phyloP scores from a whole-genome alignment of 2,113 vertebrate species.

The Mesoclemmys tuberculata region DNA sequence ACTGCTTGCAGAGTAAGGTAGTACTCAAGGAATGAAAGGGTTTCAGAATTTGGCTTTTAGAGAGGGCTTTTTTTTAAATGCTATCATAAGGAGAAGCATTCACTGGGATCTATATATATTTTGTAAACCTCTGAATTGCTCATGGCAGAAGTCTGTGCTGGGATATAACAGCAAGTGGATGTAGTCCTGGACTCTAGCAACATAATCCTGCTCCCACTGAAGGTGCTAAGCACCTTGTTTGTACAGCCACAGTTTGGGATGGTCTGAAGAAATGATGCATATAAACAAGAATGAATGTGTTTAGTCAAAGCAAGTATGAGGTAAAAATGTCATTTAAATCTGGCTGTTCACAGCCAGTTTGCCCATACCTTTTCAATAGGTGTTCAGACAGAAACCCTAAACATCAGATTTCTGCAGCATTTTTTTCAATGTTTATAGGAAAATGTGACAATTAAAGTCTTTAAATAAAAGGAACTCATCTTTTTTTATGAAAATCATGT shows the following conservation, averaged over 20 bases:
- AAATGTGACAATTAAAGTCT: not conserved
- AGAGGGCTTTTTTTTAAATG: accelerated
- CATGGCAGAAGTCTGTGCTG: accelerated
- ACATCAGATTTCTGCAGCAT: accelerated
- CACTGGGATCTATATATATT: not conserved
- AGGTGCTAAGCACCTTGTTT: not conserved
- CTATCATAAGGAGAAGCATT: not conserved
- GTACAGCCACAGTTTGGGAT: not conserved
- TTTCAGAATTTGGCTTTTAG: not conserved
- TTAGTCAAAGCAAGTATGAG: not conserved
- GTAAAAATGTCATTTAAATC: not conserved
- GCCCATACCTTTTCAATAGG: accelerated
- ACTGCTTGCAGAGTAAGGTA: not conserved
- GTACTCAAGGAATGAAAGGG: accelerated
- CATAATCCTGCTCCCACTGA: not conserved
- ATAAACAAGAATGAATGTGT: accelerated
- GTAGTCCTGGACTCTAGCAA: not conserved
- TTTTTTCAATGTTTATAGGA: accelerated
- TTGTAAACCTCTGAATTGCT: accelerated
- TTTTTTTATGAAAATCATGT: not conserved
- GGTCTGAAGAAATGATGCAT: accelerated
- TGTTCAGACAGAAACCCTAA: not conserved
- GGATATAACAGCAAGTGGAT: accelerated
- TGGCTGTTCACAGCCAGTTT: not conserved
- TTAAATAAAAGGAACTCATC: not conserved